A percentile compares a stretch with the other conserved stretches of the same genome.
These are phyloP conservation scores for Eupithecia subfuscata DNA, from an alignment of 2,888 invertebrate species.

Conservation along the genomic window DNA sequence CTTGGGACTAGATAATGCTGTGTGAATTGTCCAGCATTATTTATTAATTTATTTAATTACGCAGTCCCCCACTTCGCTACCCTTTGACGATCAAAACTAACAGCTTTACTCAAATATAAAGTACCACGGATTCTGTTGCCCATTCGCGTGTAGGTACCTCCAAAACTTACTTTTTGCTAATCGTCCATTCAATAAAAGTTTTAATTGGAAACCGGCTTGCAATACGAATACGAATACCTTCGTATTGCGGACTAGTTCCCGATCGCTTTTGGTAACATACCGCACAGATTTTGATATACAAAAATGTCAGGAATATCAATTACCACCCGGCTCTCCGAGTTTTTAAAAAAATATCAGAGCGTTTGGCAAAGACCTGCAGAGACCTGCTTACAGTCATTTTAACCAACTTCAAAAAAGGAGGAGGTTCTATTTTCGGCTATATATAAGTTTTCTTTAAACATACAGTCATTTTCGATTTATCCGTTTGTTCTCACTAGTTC, in stretches of 20 bases:
- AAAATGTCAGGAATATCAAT: neutral
- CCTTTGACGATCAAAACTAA: neutral
- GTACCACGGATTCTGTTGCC: neutral
- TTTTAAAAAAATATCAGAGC: no score
- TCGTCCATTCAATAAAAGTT: conserved; percentile 65
- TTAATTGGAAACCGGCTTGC: conserved; percentile 65
- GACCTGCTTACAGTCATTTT: no score
- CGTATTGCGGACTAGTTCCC: conserved; percentile 47
- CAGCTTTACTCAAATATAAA: neutral
- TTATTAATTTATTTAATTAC: no score
- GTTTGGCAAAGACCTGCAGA: no score
- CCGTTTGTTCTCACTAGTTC: no score
- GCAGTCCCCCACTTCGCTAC: neutral
- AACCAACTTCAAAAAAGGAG: no score
- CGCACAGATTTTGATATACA: neutral
- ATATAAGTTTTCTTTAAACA: no score
- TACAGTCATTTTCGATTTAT: no score
- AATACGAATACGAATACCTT: conserved; percentile 32
- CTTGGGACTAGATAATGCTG: no score
- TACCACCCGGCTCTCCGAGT: neutral
- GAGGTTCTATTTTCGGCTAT: no score
- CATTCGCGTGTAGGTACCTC: conserved; percentile 30
- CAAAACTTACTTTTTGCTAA: conserved; percentile 67
- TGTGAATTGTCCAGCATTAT: no score
- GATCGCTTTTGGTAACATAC: conserved; percentile 35